Evolutionary conservation across 2,888 invertebrate genomes (phyloP).

Genomic region (Pristionchus exspectatus): DNA sequence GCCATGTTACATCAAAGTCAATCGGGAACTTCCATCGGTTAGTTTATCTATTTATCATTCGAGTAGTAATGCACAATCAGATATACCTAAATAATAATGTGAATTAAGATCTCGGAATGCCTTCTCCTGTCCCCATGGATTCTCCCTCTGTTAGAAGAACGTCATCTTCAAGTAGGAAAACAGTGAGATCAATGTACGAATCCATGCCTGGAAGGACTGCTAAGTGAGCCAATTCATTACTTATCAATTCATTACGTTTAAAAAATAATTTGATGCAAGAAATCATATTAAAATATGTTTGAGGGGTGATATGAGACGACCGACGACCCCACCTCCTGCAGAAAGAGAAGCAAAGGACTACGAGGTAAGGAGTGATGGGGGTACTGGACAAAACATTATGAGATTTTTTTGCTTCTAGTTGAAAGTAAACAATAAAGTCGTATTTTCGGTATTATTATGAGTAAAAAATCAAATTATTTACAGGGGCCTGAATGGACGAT

Average conservation of each 20-base stretch:
- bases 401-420: neutral
- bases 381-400: neutral
- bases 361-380: neutral
- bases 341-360: slow-evolving; percentile 54
- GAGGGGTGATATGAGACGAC: slow-evolving; percentile 46
- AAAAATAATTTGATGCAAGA: too few relatives aligned
- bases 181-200: neutral
- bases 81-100: neutral
- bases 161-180: neutral
- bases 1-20: slow-evolving; percentile 22
- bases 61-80: neutral
- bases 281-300: neutral
- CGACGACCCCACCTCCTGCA: slow-evolving; percentile 54
- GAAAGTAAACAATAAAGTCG: neutral
- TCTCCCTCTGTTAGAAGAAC: slow-evolving; percentile 32
- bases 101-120: neutral
- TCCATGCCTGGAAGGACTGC: slow-evolving; percentile 11
- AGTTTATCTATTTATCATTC: neutral
- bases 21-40: slow-evolving; percentile 1
- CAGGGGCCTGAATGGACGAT: slow-evolving; percentile 91
- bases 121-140: neutral
- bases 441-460: neutral
- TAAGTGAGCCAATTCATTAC: neutral
- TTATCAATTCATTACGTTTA: neutral
- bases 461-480: slow-evolving; percentile 71